Conservation (phyloP, 2,113 vertebrate genomes). For the Vicugna pacos region DNA sequence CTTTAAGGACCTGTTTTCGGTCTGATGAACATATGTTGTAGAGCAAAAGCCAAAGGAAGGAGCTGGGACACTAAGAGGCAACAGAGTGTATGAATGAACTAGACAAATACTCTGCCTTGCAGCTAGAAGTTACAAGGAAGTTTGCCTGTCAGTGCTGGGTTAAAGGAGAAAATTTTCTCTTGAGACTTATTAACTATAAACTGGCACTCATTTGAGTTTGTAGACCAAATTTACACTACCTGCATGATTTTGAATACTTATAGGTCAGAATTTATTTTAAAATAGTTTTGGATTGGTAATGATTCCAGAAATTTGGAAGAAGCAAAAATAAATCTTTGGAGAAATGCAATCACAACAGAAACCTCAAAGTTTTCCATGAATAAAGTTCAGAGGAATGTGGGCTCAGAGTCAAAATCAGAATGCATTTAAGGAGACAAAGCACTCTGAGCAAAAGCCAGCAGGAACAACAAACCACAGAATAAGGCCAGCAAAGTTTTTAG, state of each 20-base stretch:
- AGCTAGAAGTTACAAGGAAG: neutral
- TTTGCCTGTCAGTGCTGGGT: neutral
- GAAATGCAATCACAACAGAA: slow-evolving; percentile 51
- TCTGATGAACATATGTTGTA: neutral
- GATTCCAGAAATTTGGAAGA: slow-evolving; percentile 29
- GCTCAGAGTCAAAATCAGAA: slow-evolving; percentile 39
- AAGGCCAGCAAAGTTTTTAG: slow-evolving; percentile 23
- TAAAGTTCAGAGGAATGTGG: slow-evolving; percentile 49
- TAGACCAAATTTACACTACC: slow-evolving; percentile 21
- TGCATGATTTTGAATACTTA: slow-evolving; percentile 20
- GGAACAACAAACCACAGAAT: slow-evolving; percentile 16
- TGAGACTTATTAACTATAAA: slow-evolving; percentile 24
- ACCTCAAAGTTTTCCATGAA: slow-evolving; percentile 55
- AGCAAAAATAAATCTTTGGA: slow-evolving; percentile 56
- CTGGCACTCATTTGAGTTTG: neutral
- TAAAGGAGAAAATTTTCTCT: slow-evolving; percentile 10
- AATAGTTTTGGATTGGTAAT: slow-evolving; percentile 11
- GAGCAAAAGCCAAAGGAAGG: slow-evolving; percentile 4
- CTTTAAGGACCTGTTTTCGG: neutral
- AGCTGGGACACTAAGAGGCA: neutral
- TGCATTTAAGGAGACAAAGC: slow-evolving; percentile 29
- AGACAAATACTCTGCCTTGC: neutral
- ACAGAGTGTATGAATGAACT: neutral
- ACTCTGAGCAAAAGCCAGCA: neutral
- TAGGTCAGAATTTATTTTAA: slow-evolving; percentile 54